Percentiles rank a stretch among this genome's conserved stretches.
Evolutionary conservation across 2,888 invertebrate species (phyloP).

Genomic region (Vesta saturnalis): DNA sequence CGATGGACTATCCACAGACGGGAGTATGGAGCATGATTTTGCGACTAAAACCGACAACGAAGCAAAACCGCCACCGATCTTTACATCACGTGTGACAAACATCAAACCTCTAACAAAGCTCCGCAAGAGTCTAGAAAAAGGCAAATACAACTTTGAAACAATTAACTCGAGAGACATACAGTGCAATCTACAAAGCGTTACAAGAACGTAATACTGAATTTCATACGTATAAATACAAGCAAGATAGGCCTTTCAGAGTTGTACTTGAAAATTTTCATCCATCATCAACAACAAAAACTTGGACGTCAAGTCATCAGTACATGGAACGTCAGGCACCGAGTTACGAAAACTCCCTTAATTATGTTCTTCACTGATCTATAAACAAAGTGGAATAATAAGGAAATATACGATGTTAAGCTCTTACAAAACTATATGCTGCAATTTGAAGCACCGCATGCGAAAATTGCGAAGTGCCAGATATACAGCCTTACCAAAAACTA

Average conservation of each 20-base stretch:
- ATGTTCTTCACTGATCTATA: not conserved
- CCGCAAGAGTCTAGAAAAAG: not conserved
- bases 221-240: not conserved
- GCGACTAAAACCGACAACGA: not conserved
- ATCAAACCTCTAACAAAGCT: not conserved
- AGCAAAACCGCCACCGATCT: not conserved
- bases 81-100: not conserved
- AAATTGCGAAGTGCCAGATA: no score
- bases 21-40: not conserved
- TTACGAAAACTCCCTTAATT: not conserved
- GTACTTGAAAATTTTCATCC: not conserved
- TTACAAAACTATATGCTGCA: not conserved
- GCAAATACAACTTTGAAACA: not conserved
- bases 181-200: not conserved
- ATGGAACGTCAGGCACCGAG: not conserved
- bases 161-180: not conserved
- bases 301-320: not conserved
- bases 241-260: not conserved
- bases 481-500: no score
- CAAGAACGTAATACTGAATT: not conserved
- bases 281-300: not conserved
- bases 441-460: not conserved
- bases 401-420: constrained; percentile 5
- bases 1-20: no score
- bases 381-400: not conserved